These are phyloP conservation scores for Charanyca ferruginea DNA, from an alignment of 2,888 invertebrate genomes.

Conservation along the genomic window DNA sequence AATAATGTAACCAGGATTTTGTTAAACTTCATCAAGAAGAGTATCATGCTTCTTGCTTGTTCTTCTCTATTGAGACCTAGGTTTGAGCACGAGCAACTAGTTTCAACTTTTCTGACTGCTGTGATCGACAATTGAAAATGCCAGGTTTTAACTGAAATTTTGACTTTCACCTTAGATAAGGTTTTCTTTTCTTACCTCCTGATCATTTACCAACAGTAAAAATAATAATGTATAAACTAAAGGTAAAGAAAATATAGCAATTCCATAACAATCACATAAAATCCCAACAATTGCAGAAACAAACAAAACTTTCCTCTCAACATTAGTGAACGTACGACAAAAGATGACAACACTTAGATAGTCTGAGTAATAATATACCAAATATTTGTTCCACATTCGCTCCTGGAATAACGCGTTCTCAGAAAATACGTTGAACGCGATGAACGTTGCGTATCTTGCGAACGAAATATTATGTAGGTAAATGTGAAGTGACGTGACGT, in stretches of 20 bases:
- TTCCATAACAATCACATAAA: conserved; percentile 4
- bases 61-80: too few relatives aligned
- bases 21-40: too few relatives aligned
- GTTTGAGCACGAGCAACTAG: too few relatives aligned
- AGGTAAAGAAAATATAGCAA: neutral
- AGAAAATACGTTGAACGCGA: conserved; percentile 30
- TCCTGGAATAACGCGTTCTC: conserved; percentile 48
- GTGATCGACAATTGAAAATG: too few relatives aligned
- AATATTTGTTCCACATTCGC: conserved; percentile 57
- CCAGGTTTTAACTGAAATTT: too few relatives aligned
- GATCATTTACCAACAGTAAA: too few relatives aligned
- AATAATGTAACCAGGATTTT: too few relatives aligned
- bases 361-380: conserved; percentile 15
- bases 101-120: too few relatives aligned
- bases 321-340: conserved; percentile 8
- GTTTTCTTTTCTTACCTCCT: too few relatives aligned
- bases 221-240: too few relatives aligned
- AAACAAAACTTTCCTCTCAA: conserved; percentile 27
- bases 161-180: too few relatives aligned
- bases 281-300: conserved; percentile 6
- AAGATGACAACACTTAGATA: conserved; percentile 26
- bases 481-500: conserved; percentile 38
- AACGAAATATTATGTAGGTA: conserved; percentile 41
- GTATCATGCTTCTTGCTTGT: too few relatives aligned
- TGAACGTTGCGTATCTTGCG: conserved; percentile 38